Percentiles rank a stretch among this genome's conserved stretches.
These are phyloP conservation scores for Tachysurus fulvidraco DNA, from an alignment of 2,113 vertebrate genomes.

Conservation along the genomic window DNA sequence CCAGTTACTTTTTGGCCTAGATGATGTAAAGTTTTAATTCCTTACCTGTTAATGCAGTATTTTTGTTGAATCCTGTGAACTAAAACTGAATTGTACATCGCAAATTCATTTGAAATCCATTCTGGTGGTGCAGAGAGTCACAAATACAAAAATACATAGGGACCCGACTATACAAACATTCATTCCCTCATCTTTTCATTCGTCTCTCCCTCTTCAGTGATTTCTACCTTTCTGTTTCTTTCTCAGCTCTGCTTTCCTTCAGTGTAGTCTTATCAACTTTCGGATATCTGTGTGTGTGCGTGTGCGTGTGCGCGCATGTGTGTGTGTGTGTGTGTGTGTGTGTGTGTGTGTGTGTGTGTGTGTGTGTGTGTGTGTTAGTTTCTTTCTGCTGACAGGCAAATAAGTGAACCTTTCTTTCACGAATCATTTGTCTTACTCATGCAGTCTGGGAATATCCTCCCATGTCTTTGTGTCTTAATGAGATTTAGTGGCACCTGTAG, in stretches of 20 bases:
- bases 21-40: too few relatives aligned
- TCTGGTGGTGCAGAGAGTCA: too few relatives aligned
- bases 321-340: conserved; percentile 22
- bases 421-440: not conserved
- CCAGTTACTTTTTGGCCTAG: too few relatives aligned
- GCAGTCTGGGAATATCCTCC: conserved; percentile 4
- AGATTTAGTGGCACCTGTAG: conserved; percentile 57
- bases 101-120: too few relatives aligned
- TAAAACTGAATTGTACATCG: too few relatives aligned
- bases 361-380: conserved; percentile 24
- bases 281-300: not conserved
- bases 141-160: too few relatives aligned
- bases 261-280: conserved; percentile 25
- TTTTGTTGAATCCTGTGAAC: too few relatives aligned
- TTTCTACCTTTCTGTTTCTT: not conserved
- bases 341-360: not conserved
- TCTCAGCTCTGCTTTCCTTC: conserved; percentile 29
- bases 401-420: not conserved
- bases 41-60: too few relatives aligned
- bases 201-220: not conserved
- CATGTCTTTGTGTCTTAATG: conserved; percentile 55
- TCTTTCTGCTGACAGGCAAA: conserved; percentile 21
- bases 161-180: not conserved
- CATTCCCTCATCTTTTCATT: not conserved
- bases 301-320: too few relatives aligned